These are phyloP conservation scores for Slavum lentiscoides DNA, from an alignment of 2,888 invertebrate species.

Conservation along the genomic window DNA sequence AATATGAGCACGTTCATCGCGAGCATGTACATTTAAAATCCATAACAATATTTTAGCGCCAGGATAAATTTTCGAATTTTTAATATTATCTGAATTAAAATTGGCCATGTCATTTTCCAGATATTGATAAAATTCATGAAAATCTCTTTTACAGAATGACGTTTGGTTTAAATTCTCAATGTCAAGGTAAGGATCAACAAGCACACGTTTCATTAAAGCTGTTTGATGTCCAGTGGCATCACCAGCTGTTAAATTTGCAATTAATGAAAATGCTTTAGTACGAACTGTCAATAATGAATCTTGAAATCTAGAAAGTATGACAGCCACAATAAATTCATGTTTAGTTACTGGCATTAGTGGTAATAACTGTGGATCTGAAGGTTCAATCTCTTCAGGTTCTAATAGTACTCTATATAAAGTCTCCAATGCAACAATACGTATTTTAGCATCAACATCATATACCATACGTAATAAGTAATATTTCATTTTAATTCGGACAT, in stretches of 20 bases:
- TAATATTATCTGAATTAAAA: constrained; percentile 31
- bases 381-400: constrained; percentile 48
- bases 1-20: constrained; percentile 38
- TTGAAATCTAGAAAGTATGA: constrained; percentile 45
- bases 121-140: constrained; percentile 32
- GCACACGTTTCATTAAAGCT: constrained; percentile 26
- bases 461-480: constrained; percentile 33
- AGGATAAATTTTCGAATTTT: constrained; percentile 18
- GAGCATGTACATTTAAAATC: constrained; percentile 44
- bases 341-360: constrained; percentile 41
- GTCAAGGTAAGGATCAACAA: constrained; percentile 41
- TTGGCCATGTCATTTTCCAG: neutral
- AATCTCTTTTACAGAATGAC: constrained; percentile 36
- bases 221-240: constrained; percentile 39
- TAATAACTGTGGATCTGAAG: constrained; percentile 29
- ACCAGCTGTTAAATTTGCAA: constrained; percentile 29
- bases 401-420: constrained; percentile 33
- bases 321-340: constrained; percentile 39
- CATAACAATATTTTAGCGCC: constrained; percentile 42
- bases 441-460: constrained; percentile 37
- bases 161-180: constrained; percentile 26
- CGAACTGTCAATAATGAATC: constrained; percentile 38
- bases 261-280: constrained; percentile 42
- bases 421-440: constrained; percentile 41
- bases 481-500: constrained; percentile 44